Percentiles rank a stretch among this genome's conserved stretches.
Conservation (phyloP, 2,888 invertebrate species). For the Drosophila parthenogenetica region DNA sequence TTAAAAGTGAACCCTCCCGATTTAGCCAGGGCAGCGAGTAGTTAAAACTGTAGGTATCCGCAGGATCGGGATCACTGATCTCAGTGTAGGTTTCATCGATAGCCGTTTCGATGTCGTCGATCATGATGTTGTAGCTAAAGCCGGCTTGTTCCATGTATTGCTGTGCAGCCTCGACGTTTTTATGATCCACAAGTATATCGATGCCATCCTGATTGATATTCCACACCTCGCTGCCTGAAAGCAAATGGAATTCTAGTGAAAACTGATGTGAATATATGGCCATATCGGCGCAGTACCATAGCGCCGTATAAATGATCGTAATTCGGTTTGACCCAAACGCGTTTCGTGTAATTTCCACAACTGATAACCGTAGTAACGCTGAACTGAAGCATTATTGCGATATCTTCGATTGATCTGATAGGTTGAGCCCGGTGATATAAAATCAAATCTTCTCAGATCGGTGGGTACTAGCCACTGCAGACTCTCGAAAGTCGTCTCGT, state of each 20-base stretch:
- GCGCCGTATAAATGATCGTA: conserved; percentile 62
- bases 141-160: conserved; percentile 88
- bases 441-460: conserved; percentile 73
- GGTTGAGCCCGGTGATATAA: conserved; percentile 74
- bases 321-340: conserved; percentile 51
- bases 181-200: conserved; percentile 88
- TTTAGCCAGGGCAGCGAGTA: conserved; percentile 80
- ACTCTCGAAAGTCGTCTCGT: conserved; percentile 72
- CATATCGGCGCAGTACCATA: conserved; percentile 63
- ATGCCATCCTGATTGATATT: conserved; percentile 85
- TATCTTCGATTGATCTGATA: conserved; percentile 80
- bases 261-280: background rate
- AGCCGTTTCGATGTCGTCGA: conserved; percentile 91
- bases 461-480: conserved; percentile 75
- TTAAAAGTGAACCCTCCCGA: conserved; percentile 85
- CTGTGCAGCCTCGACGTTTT: conserved; percentile 87
- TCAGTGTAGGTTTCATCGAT: conserved; percentile 87
- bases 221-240: conserved; percentile 83
- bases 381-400: conserved; percentile 67
- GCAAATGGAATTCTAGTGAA: background rate
- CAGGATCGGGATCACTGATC: conserved; percentile 88
- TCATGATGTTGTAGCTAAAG: conserved; percentile 89
- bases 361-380: conserved; percentile 87
- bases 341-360: conserved; percentile 88
- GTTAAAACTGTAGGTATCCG: conserved; percentile 46